Conservation (phyloP, 2,797 vertebrate species). For the Enteromius unitaeniatus region DNA sequence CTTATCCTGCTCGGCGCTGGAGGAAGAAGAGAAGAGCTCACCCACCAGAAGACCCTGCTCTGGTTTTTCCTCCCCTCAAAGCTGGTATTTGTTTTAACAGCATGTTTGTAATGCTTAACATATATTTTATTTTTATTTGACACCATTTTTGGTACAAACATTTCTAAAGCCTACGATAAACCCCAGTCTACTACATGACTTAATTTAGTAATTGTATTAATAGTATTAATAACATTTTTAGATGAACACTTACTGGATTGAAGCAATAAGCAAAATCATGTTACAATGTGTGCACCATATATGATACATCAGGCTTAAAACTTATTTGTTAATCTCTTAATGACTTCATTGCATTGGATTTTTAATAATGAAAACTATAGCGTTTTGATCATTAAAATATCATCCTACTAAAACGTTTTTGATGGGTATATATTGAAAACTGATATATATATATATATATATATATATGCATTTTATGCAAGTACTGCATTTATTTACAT, state of each 20-base stretch:
- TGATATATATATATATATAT: no score
- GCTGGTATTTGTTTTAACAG: constrained; percentile 76
- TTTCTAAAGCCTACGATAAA: background rate
- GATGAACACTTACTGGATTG: background rate
- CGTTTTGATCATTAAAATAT: background rate
- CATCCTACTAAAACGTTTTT: background rate
- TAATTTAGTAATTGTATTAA: background rate
- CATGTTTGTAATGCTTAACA: background rate
- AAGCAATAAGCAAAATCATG: background rate
- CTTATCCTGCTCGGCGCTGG: constrained; percentile 95
- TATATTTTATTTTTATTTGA: background rate
- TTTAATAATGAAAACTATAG: background rate
- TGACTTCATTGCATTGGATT: background rate
- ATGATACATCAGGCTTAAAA: background rate
- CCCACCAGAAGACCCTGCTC: constrained; percentile 92
- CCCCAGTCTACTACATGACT: background rate
- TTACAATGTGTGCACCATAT: background rate
- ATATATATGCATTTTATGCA: background rate
- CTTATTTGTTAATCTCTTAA: background rate
- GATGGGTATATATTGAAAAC: background rate
- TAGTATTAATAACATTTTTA: background rate
- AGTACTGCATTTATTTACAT: background rate
- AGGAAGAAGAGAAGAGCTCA: constrained; percentile 93
- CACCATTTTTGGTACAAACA: background rate
- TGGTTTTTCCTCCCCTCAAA: constrained; percentile 93